A percentile compares a stretch with the other conserved stretches of the same genome.
phyloP scores from a whole-genome alignment of 2,888 invertebrate genomes.

The Ctenicera cuprea region DNA sequence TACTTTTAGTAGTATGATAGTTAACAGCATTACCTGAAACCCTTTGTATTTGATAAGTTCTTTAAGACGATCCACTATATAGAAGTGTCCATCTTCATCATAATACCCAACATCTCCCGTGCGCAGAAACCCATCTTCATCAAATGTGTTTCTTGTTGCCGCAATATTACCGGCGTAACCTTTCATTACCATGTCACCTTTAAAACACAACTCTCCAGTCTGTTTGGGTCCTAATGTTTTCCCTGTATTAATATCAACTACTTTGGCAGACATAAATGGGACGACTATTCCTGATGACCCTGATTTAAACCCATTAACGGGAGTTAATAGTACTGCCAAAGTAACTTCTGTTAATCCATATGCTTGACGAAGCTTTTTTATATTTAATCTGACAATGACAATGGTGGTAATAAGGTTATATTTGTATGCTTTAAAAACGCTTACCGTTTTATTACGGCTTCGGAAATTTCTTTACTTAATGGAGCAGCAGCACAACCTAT shows the following conservation, averaged over 20 bases:
- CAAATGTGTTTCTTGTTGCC: constrained; percentile 80
- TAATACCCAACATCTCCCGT: constrained; percentile 89
- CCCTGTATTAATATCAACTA: constrained; percentile 78
- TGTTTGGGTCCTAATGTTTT: constrained; percentile 74
- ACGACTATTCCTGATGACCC: constrained; percentile 79
- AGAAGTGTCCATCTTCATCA: constrained; percentile 84
- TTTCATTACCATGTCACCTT: constrained; percentile 77
- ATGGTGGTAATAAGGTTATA: background rate
- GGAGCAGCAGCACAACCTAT: constrained; percentile 87
- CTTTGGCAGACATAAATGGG: constrained; percentile 78
- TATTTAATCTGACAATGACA: constrained; percentile 7
- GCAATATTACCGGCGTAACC: constrained; percentile 84
- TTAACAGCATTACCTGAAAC: constrained; percentile 77
- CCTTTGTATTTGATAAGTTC: constrained; percentile 93
- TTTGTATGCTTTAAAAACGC: background rate
- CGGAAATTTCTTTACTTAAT: constrained; percentile 79
- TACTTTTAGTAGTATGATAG: no score
- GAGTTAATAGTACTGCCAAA: constrained; percentile 70
- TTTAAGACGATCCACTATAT: constrained; percentile 87
- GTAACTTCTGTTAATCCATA: constrained; percentile 86
- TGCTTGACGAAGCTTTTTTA: constrained; percentile 74
- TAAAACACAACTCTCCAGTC: constrained; percentile 88
- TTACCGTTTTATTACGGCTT: constrained; percentile 69
- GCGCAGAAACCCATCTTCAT: constrained; percentile 83
- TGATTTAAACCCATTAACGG: constrained; percentile 71